Evolutionary conservation across 2,888 invertebrate species (phyloP).

Genomic region (Odontocerum albicorne): DNA sequence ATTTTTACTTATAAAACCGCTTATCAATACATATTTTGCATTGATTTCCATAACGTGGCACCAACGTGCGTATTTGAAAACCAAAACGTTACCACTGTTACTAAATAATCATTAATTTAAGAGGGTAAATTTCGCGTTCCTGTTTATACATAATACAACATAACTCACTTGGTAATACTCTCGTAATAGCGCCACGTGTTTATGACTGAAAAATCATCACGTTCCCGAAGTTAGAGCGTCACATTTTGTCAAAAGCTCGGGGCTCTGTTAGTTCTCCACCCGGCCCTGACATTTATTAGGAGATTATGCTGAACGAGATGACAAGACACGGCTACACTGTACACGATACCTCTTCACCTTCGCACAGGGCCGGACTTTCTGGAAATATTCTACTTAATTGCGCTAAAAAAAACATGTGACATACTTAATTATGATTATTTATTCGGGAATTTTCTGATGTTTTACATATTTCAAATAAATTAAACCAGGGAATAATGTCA

Average conservation of each 20-base stretch:
- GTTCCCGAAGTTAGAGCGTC: constrained; percentile 13
- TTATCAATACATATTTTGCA: too few relatives aligned
- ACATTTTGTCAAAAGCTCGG: constrained; percentile 13
- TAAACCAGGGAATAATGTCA: too few relatives aligned
- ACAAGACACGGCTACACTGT: constrained; percentile 17
- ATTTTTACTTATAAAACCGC: too few relatives aligned
- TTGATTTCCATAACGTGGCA: too few relatives aligned
- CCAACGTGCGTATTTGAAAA: too few relatives aligned
- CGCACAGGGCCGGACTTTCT: constrained; percentile 15
- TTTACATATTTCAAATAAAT: too few relatives aligned
- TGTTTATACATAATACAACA: neutral
- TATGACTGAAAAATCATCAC: constrained; percentile 24
- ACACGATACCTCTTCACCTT: constrained; percentile 21
- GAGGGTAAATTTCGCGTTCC: neutral
- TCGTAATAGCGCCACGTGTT: constrained; percentile 16
- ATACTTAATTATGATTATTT: too few relatives aligned
- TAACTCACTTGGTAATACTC: constrained; percentile 3
- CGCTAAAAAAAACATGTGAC: too few relatives aligned
- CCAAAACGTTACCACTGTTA: neutral
- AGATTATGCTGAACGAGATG: constrained; percentile 32
- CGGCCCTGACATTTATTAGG: constrained; percentile 26
- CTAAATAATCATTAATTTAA: neutral
- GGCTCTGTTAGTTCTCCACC: constrained; percentile 4
- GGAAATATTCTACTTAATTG: too few relatives aligned
- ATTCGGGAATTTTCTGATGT: too few relatives aligned